These are phyloP conservation scores for Melanerpes aurifrons DNA, from an alignment of 2,113 vertebrate genomes.

Conservation along the genomic window DNA sequence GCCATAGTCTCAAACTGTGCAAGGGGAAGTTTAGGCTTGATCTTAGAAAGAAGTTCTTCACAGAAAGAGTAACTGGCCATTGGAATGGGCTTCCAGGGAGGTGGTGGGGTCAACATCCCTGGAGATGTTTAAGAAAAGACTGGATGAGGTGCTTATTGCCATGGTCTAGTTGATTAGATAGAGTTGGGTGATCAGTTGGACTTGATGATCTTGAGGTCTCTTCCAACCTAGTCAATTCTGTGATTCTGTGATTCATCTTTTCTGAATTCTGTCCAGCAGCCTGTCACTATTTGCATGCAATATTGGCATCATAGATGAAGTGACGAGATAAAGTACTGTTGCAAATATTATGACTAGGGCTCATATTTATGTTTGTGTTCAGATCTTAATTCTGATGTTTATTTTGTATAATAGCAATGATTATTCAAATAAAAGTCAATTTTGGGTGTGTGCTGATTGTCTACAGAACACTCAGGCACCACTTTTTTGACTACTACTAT, in stretches of 20 bases:
- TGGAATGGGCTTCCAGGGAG: too few species aligned
- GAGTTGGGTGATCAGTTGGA: too few species aligned
- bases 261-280: background rate
- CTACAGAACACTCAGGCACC: background rate
- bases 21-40: too few species aligned
- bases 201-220: too few species aligned
- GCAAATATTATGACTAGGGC: background rate
- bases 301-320: accelerated
- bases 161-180: too few species aligned
- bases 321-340: background rate
- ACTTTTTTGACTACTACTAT: background rate
- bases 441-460: background rate
- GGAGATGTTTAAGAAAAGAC: too few species aligned
- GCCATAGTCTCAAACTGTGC: too few species aligned
- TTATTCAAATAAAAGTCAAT: background rate
- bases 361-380: background rate
- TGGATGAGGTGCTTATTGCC: too few species aligned
- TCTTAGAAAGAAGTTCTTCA: too few species aligned
- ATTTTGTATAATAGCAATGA: background rate
- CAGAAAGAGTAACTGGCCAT: too few species aligned
- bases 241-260: background rate
- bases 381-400: background rate
- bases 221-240: too few species aligned
- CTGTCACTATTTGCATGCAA: background rate
- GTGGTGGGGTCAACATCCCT: too few species aligned